phyloP scores from a whole-genome alignment of 2,888 invertebrate genomes.

The Steinernema carpocapsae region DNA sequence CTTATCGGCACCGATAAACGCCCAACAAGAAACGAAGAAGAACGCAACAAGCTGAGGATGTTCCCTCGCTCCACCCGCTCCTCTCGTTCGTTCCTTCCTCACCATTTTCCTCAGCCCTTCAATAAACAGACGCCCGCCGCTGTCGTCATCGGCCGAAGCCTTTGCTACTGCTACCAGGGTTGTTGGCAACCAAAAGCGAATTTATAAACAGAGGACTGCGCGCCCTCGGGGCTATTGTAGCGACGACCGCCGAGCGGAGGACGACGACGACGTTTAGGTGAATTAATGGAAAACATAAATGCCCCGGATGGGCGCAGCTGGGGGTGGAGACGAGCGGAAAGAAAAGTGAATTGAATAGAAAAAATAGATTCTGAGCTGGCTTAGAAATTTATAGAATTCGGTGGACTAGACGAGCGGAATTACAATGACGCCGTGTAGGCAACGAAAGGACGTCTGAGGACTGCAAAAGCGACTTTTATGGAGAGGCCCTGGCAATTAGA shows the following conservation, averaged over 20 bases:
- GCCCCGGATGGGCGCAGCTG: too few relatives aligned
- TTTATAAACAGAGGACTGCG: slow-evolving; percentile 22
- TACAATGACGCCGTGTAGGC: neutral
- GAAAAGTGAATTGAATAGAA: neutral
- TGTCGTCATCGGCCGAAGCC: neutral
- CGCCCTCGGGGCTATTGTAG: slow-evolving; percentile 5
- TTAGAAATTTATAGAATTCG: too few relatives aligned
- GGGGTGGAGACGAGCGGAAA: neutral
- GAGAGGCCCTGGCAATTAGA: neutral
- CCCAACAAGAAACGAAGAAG: neutral
- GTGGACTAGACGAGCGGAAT: neutral
- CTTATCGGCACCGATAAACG: too few relatives aligned
- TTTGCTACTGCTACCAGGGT: neutral
- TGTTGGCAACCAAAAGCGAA: neutral
- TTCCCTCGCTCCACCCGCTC: neutral
- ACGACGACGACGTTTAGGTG: neutral
- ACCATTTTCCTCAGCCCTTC: slow-evolving; percentile 23
- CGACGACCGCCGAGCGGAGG: neutral
- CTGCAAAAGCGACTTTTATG: neutral
- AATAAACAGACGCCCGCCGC: slow-evolving; percentile 3
- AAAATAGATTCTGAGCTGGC: too few relatives aligned
- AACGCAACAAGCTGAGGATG: neutral
- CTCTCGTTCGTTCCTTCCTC: neutral
- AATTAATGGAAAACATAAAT: neutral
- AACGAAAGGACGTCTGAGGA: neutral